phyloP scores from a whole-genome alignment of 2,888 invertebrate genomes.

The Ennomos erosarius region DNA sequence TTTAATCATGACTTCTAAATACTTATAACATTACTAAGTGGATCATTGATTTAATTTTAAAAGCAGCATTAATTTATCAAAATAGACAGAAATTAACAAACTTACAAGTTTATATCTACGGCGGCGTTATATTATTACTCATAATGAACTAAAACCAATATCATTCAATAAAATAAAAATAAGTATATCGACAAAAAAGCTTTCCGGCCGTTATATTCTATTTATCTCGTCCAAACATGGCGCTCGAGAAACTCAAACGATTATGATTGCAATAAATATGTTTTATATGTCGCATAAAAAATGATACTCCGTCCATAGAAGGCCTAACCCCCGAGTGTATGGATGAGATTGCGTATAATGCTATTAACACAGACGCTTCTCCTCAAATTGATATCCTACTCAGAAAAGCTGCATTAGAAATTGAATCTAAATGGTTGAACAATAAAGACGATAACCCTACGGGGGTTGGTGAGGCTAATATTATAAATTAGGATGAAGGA shows the following conservation, averaged over 20 bases:
- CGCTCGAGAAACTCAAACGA: constrained; percentile 77
- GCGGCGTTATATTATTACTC: constrained; percentile 4
- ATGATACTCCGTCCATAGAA: constrained; percentile 78
- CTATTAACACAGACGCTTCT: constrained; percentile 86
- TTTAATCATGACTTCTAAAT: no score
- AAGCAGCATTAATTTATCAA: background rate
- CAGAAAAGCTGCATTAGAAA: constrained; percentile 48
- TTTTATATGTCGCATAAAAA: constrained; percentile 85
- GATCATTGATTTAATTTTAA: no score
- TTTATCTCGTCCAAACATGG: constrained; percentile 75
- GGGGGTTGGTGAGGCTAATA: constrained; percentile 48
- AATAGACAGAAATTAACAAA: no score
- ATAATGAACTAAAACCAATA: constrained; percentile 35
- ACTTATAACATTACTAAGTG: no score
- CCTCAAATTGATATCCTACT: constrained; percentile 83
- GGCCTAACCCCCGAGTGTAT: constrained; percentile 83
- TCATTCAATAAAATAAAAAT: constrained; percentile 45
- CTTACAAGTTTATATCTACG: background rate
- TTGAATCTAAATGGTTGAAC: constrained; percentile 44
- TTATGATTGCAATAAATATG: constrained; percentile 85
- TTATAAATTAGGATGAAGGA: constrained; percentile 42
- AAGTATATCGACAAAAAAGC: constrained; percentile 56
- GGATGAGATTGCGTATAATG: constrained; percentile 85
- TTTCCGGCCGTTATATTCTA: constrained; percentile 64
- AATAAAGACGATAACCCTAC: constrained; percentile 51